Base-by-base conservation (phyloP, 2,888 invertebrate genomes). In the Eumacrocentrus americanus region DNA sequence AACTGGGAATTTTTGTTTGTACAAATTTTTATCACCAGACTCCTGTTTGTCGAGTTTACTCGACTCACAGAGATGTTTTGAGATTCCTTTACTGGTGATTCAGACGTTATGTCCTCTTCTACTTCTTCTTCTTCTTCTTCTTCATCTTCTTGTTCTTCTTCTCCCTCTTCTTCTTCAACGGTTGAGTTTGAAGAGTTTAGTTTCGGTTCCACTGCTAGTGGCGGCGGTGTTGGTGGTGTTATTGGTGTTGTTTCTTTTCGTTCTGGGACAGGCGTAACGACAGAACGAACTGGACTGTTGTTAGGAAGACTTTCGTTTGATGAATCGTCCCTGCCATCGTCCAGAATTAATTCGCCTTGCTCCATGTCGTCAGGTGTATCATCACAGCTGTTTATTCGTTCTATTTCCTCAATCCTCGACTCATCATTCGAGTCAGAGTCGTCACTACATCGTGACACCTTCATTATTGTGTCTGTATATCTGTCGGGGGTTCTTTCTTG, bases 1-100 rank as follows among this genome's bases (percentile, higher is more conserved):
- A 79, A 79, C 16, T 77, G 73, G 2, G 79, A 75, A 58, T 79
- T 80, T 56, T 74, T 77, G 56, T 79, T 81, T 40, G 79, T 77
- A 60, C 78, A 79, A 58, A 81, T 80, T 67, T 80, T 81, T 29
- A 80, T 80, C 14, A 81, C 75, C 61, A 80, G 70, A 64, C 80
- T 80, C 51, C 80, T 71, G 20, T 79, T 78, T 4, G 78, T 72
- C 3, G 72, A 62, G 48, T 77, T 69, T 22, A 75, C 71, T 5
- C 74, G 63, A 22, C 73, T 78, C 7, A 74, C 72, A 20, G 74
- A 71, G 12, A 58, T 52, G 12, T 68, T 58, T 52, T 70, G 71
- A 66, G 74, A 72, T 70, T 73, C 70, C 23, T 44, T 42, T 11
- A 52, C 40, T 22, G 61, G 46, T 40, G 67, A 60, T 0, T 12